phyloP scores from a whole-genome alignment of 1,140 invertebrate species.

The Hetaerina americana region DNA sequence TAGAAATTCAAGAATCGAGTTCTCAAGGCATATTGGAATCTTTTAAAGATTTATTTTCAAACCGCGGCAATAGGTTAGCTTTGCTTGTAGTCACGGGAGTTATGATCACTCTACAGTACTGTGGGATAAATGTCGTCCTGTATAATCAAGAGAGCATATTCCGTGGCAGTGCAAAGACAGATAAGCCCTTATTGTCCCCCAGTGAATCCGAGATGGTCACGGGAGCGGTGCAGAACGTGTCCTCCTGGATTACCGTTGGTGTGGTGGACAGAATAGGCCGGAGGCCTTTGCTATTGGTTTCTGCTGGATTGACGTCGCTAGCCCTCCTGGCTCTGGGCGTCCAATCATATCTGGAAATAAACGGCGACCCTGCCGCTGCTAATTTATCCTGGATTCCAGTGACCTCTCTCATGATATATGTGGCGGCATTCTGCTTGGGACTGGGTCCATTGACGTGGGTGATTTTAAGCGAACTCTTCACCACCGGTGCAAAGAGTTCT shows the following conservation, averaged over 20 bases:
- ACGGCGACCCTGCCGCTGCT: constrained; percentile 24
- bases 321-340: constrained; percentile 26
- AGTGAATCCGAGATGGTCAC: constrained; percentile 31
- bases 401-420: constrained; percentile 40
- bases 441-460: constrained; percentile 44
- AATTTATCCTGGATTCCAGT: constrained; percentile 36
- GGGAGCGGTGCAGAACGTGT: constrained; percentile 49
- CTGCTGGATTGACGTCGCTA: constrained; percentile 35
- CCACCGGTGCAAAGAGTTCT: constrained; percentile 43
- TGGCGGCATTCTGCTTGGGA: constrained; percentile 39
- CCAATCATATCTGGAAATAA: constrained; percentile 27
- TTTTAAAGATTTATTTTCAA: constrained; percentile 27
- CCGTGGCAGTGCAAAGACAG: constrained; percentile 30
- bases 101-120: constrained; percentile 49
- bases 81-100: constrained; percentile 35
- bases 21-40: background rate
- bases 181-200: constrained; percentile 25
- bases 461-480: constrained; percentile 45
- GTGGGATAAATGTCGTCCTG: constrained; percentile 50
- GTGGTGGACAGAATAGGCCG: constrained; percentile 42
- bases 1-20: no score
- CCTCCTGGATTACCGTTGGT: constrained; percentile 35
- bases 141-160: constrained; percentile 53
- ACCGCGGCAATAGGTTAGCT: constrained; percentile 30
- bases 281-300: constrained; percentile 37